phyloP scores from a whole-genome alignment of 2,113 vertebrate genomes.

The Barbus barbus region DNA sequence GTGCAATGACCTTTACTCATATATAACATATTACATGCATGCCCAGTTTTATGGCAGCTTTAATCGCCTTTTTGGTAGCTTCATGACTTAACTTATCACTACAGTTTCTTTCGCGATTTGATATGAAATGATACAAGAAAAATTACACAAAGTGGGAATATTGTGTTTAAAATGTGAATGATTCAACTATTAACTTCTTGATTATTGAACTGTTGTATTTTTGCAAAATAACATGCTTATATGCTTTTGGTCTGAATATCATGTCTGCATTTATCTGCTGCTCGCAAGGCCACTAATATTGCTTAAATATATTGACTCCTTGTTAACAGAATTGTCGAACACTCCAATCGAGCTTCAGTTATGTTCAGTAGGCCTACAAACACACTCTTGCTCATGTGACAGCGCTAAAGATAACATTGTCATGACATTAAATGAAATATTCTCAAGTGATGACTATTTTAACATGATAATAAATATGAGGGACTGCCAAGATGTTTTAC shows the following conservation, averaged over 20 bases:
- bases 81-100: too few relatives aligned
- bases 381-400: not conserved
- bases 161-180: not conserved
- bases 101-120: too few relatives aligned
- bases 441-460: not conserved
- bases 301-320: not conserved
- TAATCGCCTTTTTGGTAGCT: too few relatives aligned
- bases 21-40: too few relatives aligned
- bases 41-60: too few relatives aligned
- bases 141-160: not conserved
- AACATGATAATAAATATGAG: not conserved
- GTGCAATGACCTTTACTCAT: too few relatives aligned
- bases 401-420: not conserved
- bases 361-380: too few relatives aligned
- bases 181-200: not conserved
- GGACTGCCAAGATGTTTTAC: not conserved
- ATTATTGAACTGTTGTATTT: not conserved
- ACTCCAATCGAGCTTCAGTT: not conserved
- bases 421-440: not conserved
- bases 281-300: not conserved
- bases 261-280: not conserved
- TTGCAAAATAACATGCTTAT: not conserved
- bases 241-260: not conserved
- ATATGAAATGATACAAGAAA: too few relatives aligned
- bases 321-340: not conserved